Conservation (phyloP, 1,140 invertebrate species). For the Macrosteles quadrilineatus region DNA sequence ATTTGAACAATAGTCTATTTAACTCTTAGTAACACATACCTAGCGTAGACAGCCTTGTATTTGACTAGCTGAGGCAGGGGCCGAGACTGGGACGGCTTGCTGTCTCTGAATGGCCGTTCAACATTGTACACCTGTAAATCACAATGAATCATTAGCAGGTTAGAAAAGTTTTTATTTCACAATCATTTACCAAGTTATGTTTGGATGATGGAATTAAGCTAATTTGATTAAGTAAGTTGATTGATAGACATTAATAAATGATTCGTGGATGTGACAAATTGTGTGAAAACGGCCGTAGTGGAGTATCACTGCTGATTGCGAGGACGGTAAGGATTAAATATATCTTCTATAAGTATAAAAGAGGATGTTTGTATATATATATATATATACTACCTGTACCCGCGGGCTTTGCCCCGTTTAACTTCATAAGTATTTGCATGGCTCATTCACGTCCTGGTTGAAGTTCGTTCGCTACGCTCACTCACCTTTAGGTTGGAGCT, state of each 20-base stretch:
- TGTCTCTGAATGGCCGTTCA: constrained; percentile 21
- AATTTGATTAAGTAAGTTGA: neutral
- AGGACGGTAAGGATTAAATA: too few relatives aligned
- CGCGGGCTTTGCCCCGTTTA: too few relatives aligned
- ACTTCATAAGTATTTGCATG: too few relatives aligned
- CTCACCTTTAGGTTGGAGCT: too few relatives aligned
- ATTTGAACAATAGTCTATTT: neutral
- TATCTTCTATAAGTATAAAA: too few relatives aligned
- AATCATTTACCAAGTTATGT: neutral
- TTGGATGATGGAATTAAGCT: neutral
- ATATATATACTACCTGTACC: too few relatives aligned
- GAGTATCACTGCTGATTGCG: too few relatives aligned
- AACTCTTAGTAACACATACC: constrained; percentile 4
- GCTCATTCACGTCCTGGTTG: too few relatives aligned
- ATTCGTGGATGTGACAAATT: neutral
- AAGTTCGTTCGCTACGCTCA: too few relatives aligned
- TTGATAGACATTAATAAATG: too few relatives aligned
- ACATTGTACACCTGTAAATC: constrained; percentile 23
- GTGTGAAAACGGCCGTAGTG: too few relatives aligned
- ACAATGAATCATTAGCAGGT: neutral
- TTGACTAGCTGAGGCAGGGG: constrained; percentile 34
- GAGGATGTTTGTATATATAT: too few relatives aligned
- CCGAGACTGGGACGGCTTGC: constrained; percentile 24
- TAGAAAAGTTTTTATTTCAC: neutral
- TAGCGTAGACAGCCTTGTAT: constrained; percentile 26